Evolutionary conservation across 2,113 vertebrate genomes (phyloP).

Genomic region (Setophaga petechia): DNA sequence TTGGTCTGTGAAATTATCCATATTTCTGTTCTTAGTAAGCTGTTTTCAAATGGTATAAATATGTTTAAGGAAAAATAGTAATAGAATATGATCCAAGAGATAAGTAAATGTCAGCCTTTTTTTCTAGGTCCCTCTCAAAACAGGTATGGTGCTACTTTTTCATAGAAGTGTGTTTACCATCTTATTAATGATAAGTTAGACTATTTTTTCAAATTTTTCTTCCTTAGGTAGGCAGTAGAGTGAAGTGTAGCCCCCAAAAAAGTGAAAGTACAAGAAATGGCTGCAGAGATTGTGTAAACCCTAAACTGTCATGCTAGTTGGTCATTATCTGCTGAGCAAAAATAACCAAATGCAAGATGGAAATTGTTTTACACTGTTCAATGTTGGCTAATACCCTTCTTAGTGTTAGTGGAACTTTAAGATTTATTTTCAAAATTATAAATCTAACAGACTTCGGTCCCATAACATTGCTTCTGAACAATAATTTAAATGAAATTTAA

Average conservation of each 20-base stretch:
- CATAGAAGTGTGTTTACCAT: not conserved
- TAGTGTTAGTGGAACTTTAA: conserved; percentile 15
- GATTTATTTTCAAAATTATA: conserved; percentile 49
- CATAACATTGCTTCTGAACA: conserved; percentile 69
- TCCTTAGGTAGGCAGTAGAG: not conserved
- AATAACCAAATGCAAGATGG: conserved; percentile 3
- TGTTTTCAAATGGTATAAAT: not conserved
- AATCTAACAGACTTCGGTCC: conserved; percentile 58
- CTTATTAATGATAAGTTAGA: not conserved
- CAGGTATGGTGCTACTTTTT: not conserved
- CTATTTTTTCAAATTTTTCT: not conserved
- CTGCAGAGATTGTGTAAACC: not conserved
- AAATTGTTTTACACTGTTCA: not conserved
- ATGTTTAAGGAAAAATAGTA: not conserved
- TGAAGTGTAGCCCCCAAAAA: not conserved
- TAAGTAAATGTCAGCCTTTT: not conserved
- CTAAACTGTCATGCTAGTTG: not conserved
- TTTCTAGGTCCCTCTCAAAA: not conserved
- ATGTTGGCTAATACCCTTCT: not conserved
- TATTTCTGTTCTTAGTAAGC: not conserved
- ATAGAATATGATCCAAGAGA: not conserved
- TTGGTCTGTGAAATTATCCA: not conserved
- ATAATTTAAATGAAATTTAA: conserved; percentile 1
- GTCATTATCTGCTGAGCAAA: not conserved
- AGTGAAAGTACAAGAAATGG: not conserved